These are phyloP conservation scores for Sthenelais limicola DNA, from an alignment of 2,888 invertebrate species.

Conservation along the genomic window DNA sequence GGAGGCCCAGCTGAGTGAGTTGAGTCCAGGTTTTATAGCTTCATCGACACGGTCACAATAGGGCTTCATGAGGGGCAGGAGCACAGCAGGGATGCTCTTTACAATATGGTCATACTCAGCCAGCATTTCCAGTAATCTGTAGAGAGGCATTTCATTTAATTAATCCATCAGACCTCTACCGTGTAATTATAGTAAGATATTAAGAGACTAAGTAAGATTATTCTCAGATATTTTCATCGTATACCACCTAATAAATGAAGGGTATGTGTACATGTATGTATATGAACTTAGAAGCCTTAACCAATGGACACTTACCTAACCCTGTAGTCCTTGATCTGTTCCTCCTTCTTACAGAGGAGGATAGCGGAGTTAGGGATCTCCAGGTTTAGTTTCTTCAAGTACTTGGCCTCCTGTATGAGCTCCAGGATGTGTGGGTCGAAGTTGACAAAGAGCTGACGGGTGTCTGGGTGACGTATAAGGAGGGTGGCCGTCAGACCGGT, in stretches of 20 bases:
- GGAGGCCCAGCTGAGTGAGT: constrained; percentile 87
- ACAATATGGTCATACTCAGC: constrained; percentile 67
- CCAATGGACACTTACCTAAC: constrained; percentile 68
- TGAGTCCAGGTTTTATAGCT: constrained; percentile 86
- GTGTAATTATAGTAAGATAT: no score
- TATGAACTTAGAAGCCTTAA: no score
- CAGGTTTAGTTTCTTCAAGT: constrained; percentile 69
- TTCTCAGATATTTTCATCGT: no score
- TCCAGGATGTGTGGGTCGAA: constrained; percentile 72
- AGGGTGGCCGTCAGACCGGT: constrained; percentile 69
- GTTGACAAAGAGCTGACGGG: constrained; percentile 69
- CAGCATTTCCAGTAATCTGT: constrained; percentile 70
- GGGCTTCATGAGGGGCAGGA: constrained; percentile 90
- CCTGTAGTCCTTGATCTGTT: constrained; percentile 63
- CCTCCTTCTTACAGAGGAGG: constrained; percentile 67
- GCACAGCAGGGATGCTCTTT: constrained; percentile 78
- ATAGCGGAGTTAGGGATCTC: constrained; percentile 70
- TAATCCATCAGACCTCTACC: background rate
- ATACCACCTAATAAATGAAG: no score
- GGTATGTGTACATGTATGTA: no score
- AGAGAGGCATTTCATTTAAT: constrained; percentile 2
- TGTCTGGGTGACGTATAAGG: constrained; percentile 76
- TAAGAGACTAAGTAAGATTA: no score
- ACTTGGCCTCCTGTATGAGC: constrained; percentile 72
- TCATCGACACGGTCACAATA: constrained; percentile 89